Evolutionary conservation across 2,888 invertebrate genomes (phyloP), one percentile per base, ranked within the genome.

Genomic region (Drosophila mimetica): DNA sequence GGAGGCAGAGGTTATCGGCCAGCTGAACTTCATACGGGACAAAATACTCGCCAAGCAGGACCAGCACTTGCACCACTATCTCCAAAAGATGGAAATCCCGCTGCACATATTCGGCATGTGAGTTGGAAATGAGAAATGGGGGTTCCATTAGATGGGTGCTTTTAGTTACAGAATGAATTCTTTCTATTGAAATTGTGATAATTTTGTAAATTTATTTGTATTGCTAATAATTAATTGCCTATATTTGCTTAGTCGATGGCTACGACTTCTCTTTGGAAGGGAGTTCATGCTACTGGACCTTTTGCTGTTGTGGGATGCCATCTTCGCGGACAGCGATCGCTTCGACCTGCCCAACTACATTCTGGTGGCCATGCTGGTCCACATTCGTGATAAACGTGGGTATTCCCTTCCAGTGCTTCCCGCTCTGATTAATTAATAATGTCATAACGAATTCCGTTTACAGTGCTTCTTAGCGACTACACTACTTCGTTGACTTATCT

Each of bases 41-140:
- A 93, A 95, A 72, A 93, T 94, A 65, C 91, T 97, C 60, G 93
- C 94, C 74, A 94, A 94, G 42, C 92, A 93, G 81, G 95, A 95
- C 89, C 92, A 93, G 7, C 93, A 93, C 71, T 91, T 95, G 39
- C 94, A 92, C 76, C 93, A 92, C 67, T 96, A 96, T 92, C 92
- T 97, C 51, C 93, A 93, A 42, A 92, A 93, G 51, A 92, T 96
- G 82, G 96, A 96, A 85, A 96, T 97, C 81, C 95, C 96, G n/a
- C 93, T 97, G 88, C 96, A 96, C 82, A 93, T 97, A 36, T 97
- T 96, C 90, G 97, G 97, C 89, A 96, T 97, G 96, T 96, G 91
- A 93, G 95, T 93, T 60, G 5, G 11, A 42, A 32, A 14, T n/a
- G 22, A 2, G 22, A 11, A 9, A 14, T 25, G 25, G 14, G 25